A percentile compares a stretch with the other conserved stretches of the same genome.
These are phyloP conservation scores for Baryphthengus martii DNA, from an alignment of 2,113 vertebrate species.

Conservation along the genomic window DNA sequence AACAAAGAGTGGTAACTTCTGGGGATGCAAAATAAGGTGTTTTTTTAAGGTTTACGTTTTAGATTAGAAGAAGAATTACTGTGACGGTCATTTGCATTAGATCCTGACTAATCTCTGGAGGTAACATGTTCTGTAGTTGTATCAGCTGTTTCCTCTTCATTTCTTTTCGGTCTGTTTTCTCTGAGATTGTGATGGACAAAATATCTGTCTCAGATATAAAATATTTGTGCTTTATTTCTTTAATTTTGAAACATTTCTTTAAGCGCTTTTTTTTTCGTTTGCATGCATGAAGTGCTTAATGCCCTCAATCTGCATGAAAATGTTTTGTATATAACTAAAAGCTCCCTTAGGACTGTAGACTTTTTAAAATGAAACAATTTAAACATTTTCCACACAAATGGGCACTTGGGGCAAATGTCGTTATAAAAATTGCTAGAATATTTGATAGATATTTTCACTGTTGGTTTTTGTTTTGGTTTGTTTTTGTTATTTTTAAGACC, in stretches of 20 bases:
- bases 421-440: background rate
- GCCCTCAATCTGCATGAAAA: slow-evolving; percentile 55
- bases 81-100: background rate
- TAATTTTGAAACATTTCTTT: slow-evolving; percentile 45
- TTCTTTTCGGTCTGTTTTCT: slow-evolving; percentile 23
- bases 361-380: slow-evolving; percentile 58
- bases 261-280: background rate
- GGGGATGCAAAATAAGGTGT: background rate
- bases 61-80: background rate
- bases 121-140: background rate
- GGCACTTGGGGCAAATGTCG: slow-evolving; percentile 22
- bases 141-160: background rate
- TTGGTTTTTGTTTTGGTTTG: background rate
- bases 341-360: slow-evolving; percentile 50
- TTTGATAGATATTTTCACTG: background rate
- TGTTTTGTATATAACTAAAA: slow-evolving; percentile 42
- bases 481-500: background rate
- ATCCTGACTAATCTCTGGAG: background rate
- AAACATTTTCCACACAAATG: slow-evolving; percentile 59
- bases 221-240: background rate
- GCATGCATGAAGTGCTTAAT: slow-evolving; percentile 50
- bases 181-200: background rate
- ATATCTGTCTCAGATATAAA: background rate
- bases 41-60: background rate
- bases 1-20: background rate